phyloP scores from a whole-genome alignment of 2,113 vertebrate genomes.

The Apodemus sylvaticus region DNA sequence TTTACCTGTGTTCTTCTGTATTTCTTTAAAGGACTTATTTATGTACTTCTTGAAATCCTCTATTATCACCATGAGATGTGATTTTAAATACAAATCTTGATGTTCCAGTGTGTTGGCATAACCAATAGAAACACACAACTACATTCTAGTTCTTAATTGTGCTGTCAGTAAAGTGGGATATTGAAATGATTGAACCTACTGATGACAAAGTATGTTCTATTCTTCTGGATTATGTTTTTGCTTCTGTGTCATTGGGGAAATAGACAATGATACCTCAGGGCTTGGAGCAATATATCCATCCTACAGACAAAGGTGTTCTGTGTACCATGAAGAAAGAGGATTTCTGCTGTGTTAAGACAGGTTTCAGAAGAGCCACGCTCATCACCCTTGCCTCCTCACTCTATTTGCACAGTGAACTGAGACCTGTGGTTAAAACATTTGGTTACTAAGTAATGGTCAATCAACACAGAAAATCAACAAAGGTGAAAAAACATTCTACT shows the following conservation, averaged over 20 bases:
- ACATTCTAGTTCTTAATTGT: not conserved
- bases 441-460: not conserved
- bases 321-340: not conserved
- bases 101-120: too few relatives aligned
- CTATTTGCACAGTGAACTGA: not conserved
- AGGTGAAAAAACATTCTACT: not conserved
- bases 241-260: not conserved
- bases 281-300: not conserved
- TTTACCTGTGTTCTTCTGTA: too few relatives aligned
- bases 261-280: too few relatives aligned
- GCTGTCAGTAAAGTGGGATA: too few relatives aligned
- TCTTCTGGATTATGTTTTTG: not conserved
- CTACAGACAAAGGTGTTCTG: not conserved
- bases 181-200: not conserved
- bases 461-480: not conserved
- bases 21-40: too few relatives aligned
- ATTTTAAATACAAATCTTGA: too few relatives aligned
- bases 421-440: not conserved
- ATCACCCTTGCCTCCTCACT: too few relatives aligned
- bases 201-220: not conserved
- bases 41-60: too few relatives aligned
- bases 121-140: not conserved
- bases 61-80: too few relatives aligned
- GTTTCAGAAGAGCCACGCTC: too few relatives aligned
- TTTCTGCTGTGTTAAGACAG: not conserved